These are phyloP conservation scores for Sus scrofa DNA, from an alignment of 2,113 vertebrate genomes.

Conservation along the genomic window DNA sequence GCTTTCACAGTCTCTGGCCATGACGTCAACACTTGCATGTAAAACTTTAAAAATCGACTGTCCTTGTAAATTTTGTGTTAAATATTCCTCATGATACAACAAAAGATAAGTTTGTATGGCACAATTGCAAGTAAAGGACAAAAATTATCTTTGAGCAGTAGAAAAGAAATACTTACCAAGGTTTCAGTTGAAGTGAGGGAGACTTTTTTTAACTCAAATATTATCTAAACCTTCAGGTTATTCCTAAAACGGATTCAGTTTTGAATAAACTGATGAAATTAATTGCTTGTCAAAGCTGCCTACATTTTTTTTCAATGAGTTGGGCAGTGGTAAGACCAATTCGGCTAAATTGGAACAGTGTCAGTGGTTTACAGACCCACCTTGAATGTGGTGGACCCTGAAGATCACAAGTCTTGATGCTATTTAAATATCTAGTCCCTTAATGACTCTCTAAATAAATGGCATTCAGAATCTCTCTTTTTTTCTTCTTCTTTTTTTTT, in stretches of 20 bases:
- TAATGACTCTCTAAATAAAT: conserved; percentile 23
- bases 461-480: not conserved
- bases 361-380: not conserved
- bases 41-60: not conserved
- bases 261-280: not conserved
- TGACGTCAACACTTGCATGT: not conserved
- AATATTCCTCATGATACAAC: not conserved
- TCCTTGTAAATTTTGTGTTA: not conserved
- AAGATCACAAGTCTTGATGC: not conserved
- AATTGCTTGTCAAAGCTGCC: not conserved
- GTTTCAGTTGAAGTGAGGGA: not conserved
- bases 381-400: not conserved
- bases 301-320: not conserved
- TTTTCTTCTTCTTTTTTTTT: no score
- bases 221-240: not conserved
- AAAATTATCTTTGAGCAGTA: not conserved
- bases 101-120: not conserved
- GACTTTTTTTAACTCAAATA: not conserved
- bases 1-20: not conserved
- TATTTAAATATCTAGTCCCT: conserved; percentile 4
- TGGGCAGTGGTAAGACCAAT: not conserved
- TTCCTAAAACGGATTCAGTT: not conserved
- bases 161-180: not conserved
- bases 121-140: not conserved
- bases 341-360: not conserved